A percentile compares a stretch with the other conserved stretches of the same genome.
These are phyloP conservation scores for Diglossa cyanea DNA, from an alignment of 2,797 vertebrate genomes.

Conservation along the genomic window DNA sequence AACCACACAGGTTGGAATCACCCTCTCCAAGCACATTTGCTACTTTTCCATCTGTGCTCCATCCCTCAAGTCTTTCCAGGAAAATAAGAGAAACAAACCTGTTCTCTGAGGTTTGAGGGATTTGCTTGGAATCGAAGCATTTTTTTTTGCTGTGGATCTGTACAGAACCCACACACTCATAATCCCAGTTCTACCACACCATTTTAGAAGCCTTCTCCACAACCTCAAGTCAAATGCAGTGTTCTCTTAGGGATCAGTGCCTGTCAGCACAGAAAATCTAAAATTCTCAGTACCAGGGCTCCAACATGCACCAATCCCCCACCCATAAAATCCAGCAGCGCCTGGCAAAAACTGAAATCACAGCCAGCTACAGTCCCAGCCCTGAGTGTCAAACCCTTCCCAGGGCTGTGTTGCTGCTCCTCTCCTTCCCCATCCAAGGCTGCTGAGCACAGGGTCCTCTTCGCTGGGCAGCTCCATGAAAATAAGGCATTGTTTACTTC, in stretches of 20 bases:
- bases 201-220: background rate
- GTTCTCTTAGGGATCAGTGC: background rate
- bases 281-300: background rate
- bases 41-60: background rate
- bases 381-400: background rate
- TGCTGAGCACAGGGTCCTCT: background rate
- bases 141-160: background rate
- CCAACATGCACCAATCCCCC: background rate
- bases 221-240: background rate
- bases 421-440: background rate
- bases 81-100: background rate
- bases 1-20: background rate
- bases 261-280: background rate
- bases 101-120: background rate
- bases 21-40: background rate
- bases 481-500: background rate
- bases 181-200: background rate
- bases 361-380: background rate
- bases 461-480: background rate
- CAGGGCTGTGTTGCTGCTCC: background rate
- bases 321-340: background rate
- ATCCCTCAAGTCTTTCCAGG: background rate
- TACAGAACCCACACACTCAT: background rate
- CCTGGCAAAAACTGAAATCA: background rate
- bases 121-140: fast-evolving